phyloP scores from a whole-genome alignment of 1,140 invertebrate species.

The Onthophagus taurus region DNA sequence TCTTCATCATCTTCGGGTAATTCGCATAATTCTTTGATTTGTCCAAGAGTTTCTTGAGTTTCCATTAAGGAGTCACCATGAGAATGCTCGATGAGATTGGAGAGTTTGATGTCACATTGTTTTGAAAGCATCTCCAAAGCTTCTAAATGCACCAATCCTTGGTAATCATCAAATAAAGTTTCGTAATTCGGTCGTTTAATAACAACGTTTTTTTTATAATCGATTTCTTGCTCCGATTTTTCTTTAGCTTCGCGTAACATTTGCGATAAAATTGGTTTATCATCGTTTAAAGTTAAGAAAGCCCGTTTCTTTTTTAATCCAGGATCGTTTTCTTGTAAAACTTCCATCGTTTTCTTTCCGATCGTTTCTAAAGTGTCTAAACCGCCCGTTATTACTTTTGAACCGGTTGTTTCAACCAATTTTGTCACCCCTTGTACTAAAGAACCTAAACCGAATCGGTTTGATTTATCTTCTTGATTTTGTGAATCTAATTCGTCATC shows the following conservation, averaged over 20 bases:
- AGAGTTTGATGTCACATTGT: slow-evolving; percentile 67
- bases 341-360: slow-evolving; percentile 89
- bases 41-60: slow-evolving; percentile 66
- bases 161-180: slow-evolving; percentile 77
- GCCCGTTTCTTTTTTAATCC: slow-evolving; percentile 74
- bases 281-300: slow-evolving; percentile 53
- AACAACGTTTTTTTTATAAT: slow-evolving; percentile 50
- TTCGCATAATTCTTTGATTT: slow-evolving; percentile 70
- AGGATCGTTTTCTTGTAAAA: slow-evolving; percentile 82
- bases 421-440: slow-evolving; percentile 59
- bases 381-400: slow-evolving; percentile 70
- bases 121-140: slow-evolving; percentile 82
- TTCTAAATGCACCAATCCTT: slow-evolving; percentile 80
- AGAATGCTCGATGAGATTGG: slow-evolving; percentile 47
- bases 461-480: background rate
- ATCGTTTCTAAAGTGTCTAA: slow-evolving; percentile 83
- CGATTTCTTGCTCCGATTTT: slow-evolving; percentile 58
- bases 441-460: slow-evolving; percentile 49
- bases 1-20: slow-evolving; percentile 59
- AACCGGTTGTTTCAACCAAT: slow-evolving; percentile 63
- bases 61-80: slow-evolving; percentile 49
- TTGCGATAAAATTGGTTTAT: slow-evolving; percentile 52
- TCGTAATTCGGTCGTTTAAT: slow-evolving; percentile 63
- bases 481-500: background rate
- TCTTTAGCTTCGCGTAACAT: slow-evolving; percentile 76